A percentile compares a stretch with the other conserved stretches of the same genome.
Conservation (phyloP, 2,797 vertebrate species). For the Hippopotamyrus pictus region DNA sequence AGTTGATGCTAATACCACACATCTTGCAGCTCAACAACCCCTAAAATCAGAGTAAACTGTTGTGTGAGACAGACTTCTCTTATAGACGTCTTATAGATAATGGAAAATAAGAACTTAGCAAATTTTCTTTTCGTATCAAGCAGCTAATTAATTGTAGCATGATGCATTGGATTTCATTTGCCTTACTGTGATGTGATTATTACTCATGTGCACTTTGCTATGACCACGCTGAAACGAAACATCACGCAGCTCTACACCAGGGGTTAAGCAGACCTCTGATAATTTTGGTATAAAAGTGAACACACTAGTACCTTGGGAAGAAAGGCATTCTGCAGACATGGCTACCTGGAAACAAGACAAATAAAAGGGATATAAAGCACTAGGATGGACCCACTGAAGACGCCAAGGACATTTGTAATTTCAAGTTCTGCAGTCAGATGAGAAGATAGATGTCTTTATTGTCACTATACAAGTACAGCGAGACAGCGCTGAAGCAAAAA, state of each 20-base stretch:
- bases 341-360: not conserved
- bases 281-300: not conserved
- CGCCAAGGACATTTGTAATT: not conserved
- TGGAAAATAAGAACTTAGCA: not conserved
- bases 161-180: not conserved
- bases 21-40: not conserved
- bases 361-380: not conserved
- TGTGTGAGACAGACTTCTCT: not conserved
- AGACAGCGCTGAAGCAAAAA: no score
- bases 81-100: not conserved
- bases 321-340: not conserved
- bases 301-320: not conserved
- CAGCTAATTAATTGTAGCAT: not conserved
- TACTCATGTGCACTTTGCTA: not conserved
- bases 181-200: not conserved
- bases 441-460: no score
- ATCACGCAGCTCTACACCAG: not conserved
- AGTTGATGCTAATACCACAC: not conserved
- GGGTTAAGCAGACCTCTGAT: not conserved
- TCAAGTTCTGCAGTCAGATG: conserved; percentile 53
- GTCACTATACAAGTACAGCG: no score
- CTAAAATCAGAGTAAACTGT: not conserved
- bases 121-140: not conserved
- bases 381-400: not conserved
- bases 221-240: not conserved